Percentiles rank a stretch among this genome's conserved stretches.
These are phyloP conservation scores for Cariama cristata DNA, from an alignment of 2,113 vertebrate genomes.

Conservation along the genomic window DNA sequence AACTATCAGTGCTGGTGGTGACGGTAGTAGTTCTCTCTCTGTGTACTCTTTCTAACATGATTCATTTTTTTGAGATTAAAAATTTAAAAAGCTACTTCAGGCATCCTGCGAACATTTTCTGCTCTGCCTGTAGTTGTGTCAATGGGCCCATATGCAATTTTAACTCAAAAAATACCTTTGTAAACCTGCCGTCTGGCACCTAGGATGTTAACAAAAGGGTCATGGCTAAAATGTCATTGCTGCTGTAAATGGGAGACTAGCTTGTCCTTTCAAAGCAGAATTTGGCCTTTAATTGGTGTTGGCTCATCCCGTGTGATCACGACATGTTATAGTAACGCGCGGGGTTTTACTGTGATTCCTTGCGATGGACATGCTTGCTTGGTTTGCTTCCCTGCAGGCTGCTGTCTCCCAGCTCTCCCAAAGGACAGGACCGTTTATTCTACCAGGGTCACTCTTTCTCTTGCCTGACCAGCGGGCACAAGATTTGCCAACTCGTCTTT, in stretches of 20 bases:
- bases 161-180: background rate
- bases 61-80: conserved; percentile 50
- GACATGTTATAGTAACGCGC: background rate
- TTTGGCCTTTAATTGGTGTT: conserved; percentile 1
- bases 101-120: background rate
- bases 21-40: background rate
- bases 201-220: conserved; percentile 15
- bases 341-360: background rate
- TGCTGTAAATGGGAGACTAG: background rate
- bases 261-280: background rate
- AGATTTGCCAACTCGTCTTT: background rate
- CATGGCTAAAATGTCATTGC: background rate
- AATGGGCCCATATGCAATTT: background rate
- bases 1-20: background rate
- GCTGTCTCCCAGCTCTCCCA: background rate
- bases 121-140: background rate
- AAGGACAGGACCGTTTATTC: background rate
- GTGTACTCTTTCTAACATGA: background rate
- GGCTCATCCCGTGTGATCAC: background rate
- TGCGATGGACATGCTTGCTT: background rate
- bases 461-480: background rate
- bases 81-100: conserved; percentile 12
- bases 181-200: background rate
- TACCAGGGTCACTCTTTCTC: background rate
- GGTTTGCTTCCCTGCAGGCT: background rate